A percentile compares a stretch with the other conserved stretches of the same genome.
Evolutionary conservation across 2,797 vertebrate species (phyloP).

Genomic region (Syndactyla subalaris): DNA sequence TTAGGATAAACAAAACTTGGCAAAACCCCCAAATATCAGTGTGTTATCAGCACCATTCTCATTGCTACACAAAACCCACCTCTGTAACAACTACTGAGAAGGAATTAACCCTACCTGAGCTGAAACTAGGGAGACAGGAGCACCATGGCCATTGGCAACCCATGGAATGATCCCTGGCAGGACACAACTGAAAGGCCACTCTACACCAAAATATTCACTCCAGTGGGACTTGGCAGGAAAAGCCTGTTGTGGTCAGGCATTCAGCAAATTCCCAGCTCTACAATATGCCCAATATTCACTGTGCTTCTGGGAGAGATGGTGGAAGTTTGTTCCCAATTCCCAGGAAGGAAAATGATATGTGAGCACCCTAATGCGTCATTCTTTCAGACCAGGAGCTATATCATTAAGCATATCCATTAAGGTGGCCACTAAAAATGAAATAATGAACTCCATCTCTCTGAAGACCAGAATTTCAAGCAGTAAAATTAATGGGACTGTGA

Average conservation of each 20-base stretch:
- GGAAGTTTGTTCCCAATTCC: neutral
- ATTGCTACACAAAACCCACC: neutral
- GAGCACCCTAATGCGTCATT: accelerated
- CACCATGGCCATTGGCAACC: accelerated
- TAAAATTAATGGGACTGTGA: neutral
- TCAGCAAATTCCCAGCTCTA: neutral
- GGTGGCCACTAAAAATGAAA: neutral
- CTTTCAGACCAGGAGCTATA: neutral
- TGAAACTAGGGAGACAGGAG: neutral
- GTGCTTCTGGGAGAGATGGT: too few species aligned
- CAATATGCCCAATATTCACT: accelerated
- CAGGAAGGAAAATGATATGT: accelerated
- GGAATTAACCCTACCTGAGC: neutral
- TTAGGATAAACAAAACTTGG: neutral
- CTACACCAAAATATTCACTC: neutral
- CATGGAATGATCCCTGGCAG: neutral
- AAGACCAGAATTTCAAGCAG: neutral
- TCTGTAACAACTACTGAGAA: neutral
- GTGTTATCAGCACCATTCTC: neutral
- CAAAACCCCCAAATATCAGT: neutral
- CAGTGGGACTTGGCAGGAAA: neutral
- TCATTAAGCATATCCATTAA: neutral
- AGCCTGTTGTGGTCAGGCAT: accelerated
- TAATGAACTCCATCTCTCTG: neutral
- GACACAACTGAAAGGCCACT: neutral